Conservation (phyloP, 2,888 invertebrate species). For the Zhengitettix transpicula region DNA sequence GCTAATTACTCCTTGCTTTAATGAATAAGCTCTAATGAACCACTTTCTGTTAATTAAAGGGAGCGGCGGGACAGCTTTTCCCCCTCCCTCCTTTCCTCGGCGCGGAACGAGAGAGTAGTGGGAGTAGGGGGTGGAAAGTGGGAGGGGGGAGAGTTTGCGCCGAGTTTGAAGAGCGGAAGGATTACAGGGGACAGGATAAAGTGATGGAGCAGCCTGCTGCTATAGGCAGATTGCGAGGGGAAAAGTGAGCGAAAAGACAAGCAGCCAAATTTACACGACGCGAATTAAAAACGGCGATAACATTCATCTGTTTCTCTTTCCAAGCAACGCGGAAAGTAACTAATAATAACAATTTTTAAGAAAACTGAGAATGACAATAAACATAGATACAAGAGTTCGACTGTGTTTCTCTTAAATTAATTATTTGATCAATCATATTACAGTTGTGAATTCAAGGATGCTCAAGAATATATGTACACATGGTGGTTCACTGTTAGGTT, state of each 20-base stretch:
- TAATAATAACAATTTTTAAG: no score
- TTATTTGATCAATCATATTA: no score
- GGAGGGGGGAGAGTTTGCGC: conserved; percentile 19
- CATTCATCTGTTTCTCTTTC: background rate
- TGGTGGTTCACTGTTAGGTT: no score
- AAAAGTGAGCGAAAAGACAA: background rate
- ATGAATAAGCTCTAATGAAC: conserved; percentile 83
- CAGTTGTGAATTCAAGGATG: no score
- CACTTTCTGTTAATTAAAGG: conserved; percentile 82
- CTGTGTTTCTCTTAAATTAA: no score
- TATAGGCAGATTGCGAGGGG: background rate
- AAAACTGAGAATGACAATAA: no score
- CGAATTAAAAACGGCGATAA: background rate
- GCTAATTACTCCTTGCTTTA: conserved; percentile 80
- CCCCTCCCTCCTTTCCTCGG: conserved; percentile 3
- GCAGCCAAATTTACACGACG: background rate
- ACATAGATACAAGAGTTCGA: no score
- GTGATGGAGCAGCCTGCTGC: background rate
- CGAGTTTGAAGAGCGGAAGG: conserved; percentile 12
- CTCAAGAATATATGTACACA: no score
- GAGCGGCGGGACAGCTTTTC: conserved; percentile 29
- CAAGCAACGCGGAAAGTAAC: no score
- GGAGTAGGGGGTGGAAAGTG: conserved; percentile 22
- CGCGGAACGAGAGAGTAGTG: conserved; percentile 28
- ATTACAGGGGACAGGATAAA: background rate